Evolutionary conservation across 2,113 vertebrate species (phyloP), one percentile per base, ranked within the genome.

Genomic region (Triplophysa siluroides): DNA sequence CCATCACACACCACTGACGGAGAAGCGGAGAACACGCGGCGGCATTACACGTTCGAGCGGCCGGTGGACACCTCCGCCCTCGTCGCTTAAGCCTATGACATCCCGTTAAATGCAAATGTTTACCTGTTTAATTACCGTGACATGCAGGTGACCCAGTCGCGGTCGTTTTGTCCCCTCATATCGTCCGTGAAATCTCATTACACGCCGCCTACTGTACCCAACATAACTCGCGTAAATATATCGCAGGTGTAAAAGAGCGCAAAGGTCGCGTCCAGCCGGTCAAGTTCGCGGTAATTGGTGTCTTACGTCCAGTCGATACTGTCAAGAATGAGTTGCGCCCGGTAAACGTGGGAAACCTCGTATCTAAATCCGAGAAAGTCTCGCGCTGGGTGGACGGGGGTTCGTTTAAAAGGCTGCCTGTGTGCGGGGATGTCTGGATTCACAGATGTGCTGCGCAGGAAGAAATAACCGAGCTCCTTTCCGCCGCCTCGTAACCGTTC

Each of bases 231-330:
- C 23, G 26, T 18, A 52, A 65, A 38, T 64, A 54, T 65, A 47
- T 64, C 47, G 33, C 62, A 76, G 50, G 58, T n/a, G 73, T 76
- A 50, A 76, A 76, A n/a, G 58, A 63, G 56, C 73, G 73, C 47
- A 76, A 76, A 63, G 73, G 60, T 76, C 73, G 41, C 41, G 58
- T 76, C 63, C 60, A 45, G 73, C 63, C 73, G 29, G 73, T 76
- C 60, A 63, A 63, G 75, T 54, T 77, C 62, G 75, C 45, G 75
- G 45, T 77, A 77, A 77, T 66, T 77, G 75, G 61, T 65, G 47
- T 54, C 73, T 76, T 23, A 10, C 16, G 60, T 60, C 73, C 75
- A 77, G 62, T 77, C 75, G 75, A 77, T 77, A 65, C 75, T 77
- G 75, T 77, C 75, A 77, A 65, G 75, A 65, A 38, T 77, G 75